Evolutionary conservation across 2,797 vertebrate genomes (phyloP), one percentile per base, ranked within the genome.

Genomic region (Eospalax fontanierii): DNA sequence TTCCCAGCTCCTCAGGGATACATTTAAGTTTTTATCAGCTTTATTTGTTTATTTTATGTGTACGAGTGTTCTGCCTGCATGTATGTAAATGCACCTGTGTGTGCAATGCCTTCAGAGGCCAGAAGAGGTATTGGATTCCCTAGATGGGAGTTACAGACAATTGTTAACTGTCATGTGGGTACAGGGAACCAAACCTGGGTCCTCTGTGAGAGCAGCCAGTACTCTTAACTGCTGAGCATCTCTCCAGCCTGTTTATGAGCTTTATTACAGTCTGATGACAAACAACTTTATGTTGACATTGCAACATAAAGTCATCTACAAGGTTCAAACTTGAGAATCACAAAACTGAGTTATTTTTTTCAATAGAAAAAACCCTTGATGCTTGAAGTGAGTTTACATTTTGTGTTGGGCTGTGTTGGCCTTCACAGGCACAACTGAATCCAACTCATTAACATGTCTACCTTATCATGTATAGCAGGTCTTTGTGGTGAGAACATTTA

Each of bases 231-330:
- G 50, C 50, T 54, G 50, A 54, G 50, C 50, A 9, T 15, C 50
- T 54, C 14, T 54, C 50, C 12, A 54, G 50, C 14, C 50, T 12
- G 8, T 54, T 10, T 54, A 54, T 9, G 50, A 54, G 50, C 50
- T 9, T 54, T 54, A 54, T 57, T 33, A 79, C 38, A 66, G 28
- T 89, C 50, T 89, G 40, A 21, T 24, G 46, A 86, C 68, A 75
- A 85, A 70, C 24, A n/a, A n/a, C n/a, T n/a, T n/a, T n/a, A n/a
- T n/a, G n/a, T 85, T 85, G n/a, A 70, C 65, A 54, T 54, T 85
- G 82, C 43, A 54, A 26, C 33, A 18, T 54, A 33, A n/a, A 33
- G 50, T 35, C 35, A 85, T 54, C 83, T 38, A 57, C 46, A 71
- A 85, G 16, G 50, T 38, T 57, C 24, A 19, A 28, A 21, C 66